These are phyloP conservation scores for Dendrocopos noguchii DNA, from an alignment of 2,113 vertebrate species.

Conservation along the genomic window DNA sequence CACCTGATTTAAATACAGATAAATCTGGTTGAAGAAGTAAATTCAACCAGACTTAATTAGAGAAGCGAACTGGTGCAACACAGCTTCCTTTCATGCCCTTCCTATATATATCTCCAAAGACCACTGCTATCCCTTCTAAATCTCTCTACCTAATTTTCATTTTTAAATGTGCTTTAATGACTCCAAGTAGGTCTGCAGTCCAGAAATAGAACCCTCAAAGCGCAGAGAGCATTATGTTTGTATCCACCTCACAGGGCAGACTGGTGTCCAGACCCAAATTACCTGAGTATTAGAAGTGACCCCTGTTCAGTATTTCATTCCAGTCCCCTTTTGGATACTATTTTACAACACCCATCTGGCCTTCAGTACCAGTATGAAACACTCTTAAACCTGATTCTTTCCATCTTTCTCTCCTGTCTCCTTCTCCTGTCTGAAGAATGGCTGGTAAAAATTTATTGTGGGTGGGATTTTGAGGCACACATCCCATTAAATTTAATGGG, in stretches of 20 bases:
- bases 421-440: background rate
- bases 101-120: conserved; percentile 9
- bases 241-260: background rate
- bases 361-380: background rate
- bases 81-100: background rate
- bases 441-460: conserved; percentile 55
- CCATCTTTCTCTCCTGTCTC: background rate
- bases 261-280: conserved; percentile 1
- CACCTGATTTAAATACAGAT: conserved; percentile 1
- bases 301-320: background rate
- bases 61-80: background rate
- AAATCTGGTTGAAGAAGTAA: background rate
- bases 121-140: background rate
- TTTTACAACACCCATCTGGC: conserved; percentile 3
- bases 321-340: background rate
- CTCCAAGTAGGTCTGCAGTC: conserved; percentile 15
- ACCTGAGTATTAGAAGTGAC: background rate
- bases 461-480: conserved; percentile 39
- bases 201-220: conserved; percentile 47
- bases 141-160: conserved; percentile 29
- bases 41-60: background rate
- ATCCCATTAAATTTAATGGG: conserved; percentile 67
- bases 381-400: background rate
- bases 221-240: background rate
- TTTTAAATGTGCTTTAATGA: conserved; percentile 38